Percentiles rank a stretch among this genome's conserved stretches.
Evolutionary conservation across 1,140 invertebrate genomes (phyloP).

Genomic region (Cydia pomonella): DNA sequence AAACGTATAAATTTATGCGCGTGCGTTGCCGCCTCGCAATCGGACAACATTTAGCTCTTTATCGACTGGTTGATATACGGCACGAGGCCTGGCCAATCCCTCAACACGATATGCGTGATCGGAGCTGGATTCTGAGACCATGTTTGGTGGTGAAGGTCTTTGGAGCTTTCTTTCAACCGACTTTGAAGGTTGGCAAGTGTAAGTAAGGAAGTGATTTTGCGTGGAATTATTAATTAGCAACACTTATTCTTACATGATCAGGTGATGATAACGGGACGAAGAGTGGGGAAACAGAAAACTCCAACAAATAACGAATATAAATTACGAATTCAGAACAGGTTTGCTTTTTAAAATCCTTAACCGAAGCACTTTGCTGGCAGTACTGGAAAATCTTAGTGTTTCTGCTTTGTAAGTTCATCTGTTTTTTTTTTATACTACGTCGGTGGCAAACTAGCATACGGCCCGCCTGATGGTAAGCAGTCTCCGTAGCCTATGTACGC

Average conservation of each 20-base stretch:
- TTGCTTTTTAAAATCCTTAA: no score
- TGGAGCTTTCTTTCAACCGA: neutral
- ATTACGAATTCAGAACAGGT: no score
- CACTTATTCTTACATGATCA: slow-evolving; percentile 79
- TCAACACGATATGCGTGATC: slow-evolving; percentile 67
- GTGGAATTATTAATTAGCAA: slow-evolving; percentile 16
- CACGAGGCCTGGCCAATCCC: slow-evolving; percentile 60
- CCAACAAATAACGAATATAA: no score
- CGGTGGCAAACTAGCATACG: no score
- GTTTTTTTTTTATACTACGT: no score
- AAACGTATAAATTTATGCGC: slow-evolving; percentile 69
- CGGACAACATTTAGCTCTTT: slow-evolving; percentile 78
- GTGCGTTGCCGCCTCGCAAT: slow-evolving; percentile 57
- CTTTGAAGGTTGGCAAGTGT: neutral
- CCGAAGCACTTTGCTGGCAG: no score
- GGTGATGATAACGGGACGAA: slow-evolving; percentile 62
- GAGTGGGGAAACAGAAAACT: slow-evolving; percentile 56
- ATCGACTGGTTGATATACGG: slow-evolving; percentile 77
- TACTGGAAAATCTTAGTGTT: no score
- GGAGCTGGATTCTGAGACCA: slow-evolving; percentile 56
- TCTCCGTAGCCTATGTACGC: no score
- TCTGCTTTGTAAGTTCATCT: no score
- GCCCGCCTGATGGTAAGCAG: no score
- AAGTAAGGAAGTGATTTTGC: no score
- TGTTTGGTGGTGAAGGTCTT: neutral